Percentiles rank a stretch among this genome's conserved stretches.
Conservation (phyloP, 2,797 vertebrate species). For the Gallirallus australis region DNA sequence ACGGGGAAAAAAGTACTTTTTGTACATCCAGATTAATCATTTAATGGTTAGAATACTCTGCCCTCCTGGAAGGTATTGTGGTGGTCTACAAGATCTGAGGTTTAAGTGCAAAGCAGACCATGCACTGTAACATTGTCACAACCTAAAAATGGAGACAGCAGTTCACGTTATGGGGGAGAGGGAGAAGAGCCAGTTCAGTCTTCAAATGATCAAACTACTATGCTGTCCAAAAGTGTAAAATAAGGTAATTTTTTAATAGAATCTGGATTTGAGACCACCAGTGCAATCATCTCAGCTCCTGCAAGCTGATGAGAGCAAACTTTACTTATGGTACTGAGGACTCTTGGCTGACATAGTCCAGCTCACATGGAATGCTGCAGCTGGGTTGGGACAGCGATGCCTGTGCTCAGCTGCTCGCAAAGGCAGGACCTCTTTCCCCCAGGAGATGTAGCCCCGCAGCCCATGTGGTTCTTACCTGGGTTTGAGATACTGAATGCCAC, state of each 20-base stretch:
- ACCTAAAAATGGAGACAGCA: background rate
- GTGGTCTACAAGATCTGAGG: background rate
- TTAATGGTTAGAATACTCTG: background rate
- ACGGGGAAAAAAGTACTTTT: background rate
- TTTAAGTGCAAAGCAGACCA: background rate
- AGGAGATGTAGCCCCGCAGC: background rate
- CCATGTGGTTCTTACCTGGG: background rate
- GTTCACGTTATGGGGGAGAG: background rate
- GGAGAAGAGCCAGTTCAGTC: background rate
- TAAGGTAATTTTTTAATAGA: background rate
- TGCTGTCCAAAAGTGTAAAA: background rate
- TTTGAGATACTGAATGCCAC: background rate
- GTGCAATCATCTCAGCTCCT: background rate
- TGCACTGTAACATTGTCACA: background rate
- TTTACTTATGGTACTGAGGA: background rate
- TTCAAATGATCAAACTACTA: background rate
- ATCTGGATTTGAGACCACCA: background rate
- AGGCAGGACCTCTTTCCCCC: background rate
- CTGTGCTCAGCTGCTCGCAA: fast-evolving
- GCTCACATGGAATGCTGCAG: fast-evolving
- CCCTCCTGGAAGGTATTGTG: fast-evolving
- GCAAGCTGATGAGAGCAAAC: background rate
- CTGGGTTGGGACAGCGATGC: background rate
- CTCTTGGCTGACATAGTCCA: background rate
- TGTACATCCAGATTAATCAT: background rate